Evolutionary conservation across 2,888 invertebrate genomes (phyloP).

Genomic region (Macropis europaea): DNA sequence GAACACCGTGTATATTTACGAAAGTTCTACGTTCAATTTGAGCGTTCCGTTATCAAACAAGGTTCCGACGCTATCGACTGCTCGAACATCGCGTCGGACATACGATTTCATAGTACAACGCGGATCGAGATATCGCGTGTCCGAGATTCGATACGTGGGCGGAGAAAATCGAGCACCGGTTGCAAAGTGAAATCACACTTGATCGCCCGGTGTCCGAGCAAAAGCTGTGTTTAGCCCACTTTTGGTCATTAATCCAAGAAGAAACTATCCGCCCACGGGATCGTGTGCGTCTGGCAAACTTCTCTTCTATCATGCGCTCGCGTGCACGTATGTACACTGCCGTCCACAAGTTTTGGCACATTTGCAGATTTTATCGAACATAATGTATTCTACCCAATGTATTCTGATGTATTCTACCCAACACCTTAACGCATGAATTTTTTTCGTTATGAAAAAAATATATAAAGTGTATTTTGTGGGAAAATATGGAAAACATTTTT

Average conservation of each 20-base stretch:
- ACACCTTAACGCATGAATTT: no score
- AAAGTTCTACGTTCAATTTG: no score
- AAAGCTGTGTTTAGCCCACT: conserved; percentile 32
- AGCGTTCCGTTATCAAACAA: neutral
- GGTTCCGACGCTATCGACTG: neutral
- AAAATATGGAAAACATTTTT: no score
- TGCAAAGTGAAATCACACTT: conserved; percentile 5
- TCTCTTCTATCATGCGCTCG: no score
- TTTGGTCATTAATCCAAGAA: conserved; percentile 21
- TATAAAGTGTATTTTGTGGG: no score
- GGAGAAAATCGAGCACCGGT: neutral
- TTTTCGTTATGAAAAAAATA: no score
- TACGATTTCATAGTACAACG: neutral
- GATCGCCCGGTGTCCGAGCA: neutral
- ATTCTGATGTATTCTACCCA: no score
- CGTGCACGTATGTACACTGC: no score
- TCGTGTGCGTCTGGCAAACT: neutral
- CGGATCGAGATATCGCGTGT: conserved; percentile 6
- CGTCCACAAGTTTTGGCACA: no score
- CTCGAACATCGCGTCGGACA: neutral
- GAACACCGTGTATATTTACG: no score
- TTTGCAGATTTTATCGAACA: no score
- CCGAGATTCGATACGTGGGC: neutral
- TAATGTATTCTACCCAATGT: no score
- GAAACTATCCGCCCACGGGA: conserved; percentile 1